Conservation (phyloP, 1,140 invertebrate genomes). For the Lerema accius region DNA sequence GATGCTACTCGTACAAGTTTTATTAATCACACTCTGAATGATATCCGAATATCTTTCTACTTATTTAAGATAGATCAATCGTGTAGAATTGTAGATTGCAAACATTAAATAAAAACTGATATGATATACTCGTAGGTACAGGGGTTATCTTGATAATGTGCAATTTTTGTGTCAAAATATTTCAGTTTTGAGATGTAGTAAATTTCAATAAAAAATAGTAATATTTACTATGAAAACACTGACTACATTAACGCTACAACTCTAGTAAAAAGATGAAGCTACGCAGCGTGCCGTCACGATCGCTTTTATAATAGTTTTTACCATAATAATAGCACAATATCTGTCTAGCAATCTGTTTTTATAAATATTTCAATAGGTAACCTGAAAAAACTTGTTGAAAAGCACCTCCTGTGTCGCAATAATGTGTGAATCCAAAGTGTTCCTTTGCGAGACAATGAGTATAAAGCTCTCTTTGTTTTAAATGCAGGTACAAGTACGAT, state of each 20-base stretch:
- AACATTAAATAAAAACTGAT: too few species aligned
- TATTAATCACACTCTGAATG: too few species aligned
- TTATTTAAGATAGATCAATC: too few species aligned
- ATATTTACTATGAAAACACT: neutral
- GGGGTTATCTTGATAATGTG: too few species aligned
- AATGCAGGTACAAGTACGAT: constrained; percentile 42
- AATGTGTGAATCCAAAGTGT: constrained; percentile 38
- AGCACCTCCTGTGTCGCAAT: constrained; percentile 52
- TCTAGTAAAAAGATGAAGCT: constrained; percentile 18
- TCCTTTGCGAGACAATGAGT: constrained; percentile 32
- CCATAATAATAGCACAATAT: constrained; percentile 26
- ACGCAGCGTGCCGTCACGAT: constrained; percentile 64
- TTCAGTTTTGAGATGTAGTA: too few species aligned
- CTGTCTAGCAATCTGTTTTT: constrained; percentile 63
- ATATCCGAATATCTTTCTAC: too few species aligned
- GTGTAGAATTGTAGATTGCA: too few species aligned
- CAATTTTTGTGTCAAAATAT: too few species aligned
- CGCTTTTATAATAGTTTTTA: constrained; percentile 43
- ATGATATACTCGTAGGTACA: too few species aligned
- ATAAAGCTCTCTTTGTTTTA: constrained; percentile 62
- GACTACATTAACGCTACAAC: neutral
- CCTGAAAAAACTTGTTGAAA: constrained; percentile 23
- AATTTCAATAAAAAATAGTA: neutral
- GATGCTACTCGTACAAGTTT: too few species aligned
- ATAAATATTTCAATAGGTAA: constrained; percentile 22